A percentile compares a stretch with the other conserved stretches of the same genome.
These are phyloP conservation scores for Nesidiocoris tenuis DNA, from an alignment of 2,888 invertebrate species.

Conservation along the genomic window DNA sequence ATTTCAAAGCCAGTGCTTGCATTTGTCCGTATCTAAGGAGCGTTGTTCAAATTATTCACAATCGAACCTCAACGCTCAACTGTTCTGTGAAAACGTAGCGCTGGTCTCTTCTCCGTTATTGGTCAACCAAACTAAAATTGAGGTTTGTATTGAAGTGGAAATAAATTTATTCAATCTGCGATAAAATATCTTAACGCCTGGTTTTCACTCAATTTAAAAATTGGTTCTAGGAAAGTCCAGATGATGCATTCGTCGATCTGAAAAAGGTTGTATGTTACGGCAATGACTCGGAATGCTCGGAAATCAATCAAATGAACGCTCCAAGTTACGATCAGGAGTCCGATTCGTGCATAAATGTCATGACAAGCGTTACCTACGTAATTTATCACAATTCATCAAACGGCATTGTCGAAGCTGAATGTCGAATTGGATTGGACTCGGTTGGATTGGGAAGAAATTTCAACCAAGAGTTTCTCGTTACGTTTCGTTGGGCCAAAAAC, in stretches of 20 bases:
- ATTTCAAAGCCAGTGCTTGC: slow-evolving; percentile 21
- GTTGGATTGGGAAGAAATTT: background rate
- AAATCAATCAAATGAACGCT: background rate
- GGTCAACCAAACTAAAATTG: slow-evolving; percentile 30
- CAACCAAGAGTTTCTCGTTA: slow-evolving; percentile 4
- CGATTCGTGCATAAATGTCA: slow-evolving; percentile 54
- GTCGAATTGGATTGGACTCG: slow-evolving; percentile 55
- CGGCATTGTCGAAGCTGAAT: slow-evolving; percentile 56
- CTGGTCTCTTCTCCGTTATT: slow-evolving; percentile 17
- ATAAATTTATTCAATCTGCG: background rate
- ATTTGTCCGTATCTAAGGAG: background rate
- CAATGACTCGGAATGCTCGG: slow-evolving; percentile 21
- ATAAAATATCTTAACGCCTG: no score
- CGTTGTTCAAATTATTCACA: slow-evolving; percentile 3
- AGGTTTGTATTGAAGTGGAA: slow-evolving; percentile 17
- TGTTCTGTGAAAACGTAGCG: slow-evolving; percentile 24
- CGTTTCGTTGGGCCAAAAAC: slow-evolving; percentile 51
- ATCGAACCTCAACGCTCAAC: slow-evolving; percentile 24
- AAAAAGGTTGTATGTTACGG: slow-evolving; percentile 40
- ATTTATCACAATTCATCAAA: slow-evolving; percentile 58
- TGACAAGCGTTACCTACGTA: slow-evolving; percentile 54
- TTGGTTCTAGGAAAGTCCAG: slow-evolving; percentile 45
- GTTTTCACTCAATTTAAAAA: no score
- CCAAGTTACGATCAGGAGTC: slow-evolving; percentile 6
- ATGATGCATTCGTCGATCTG: slow-evolving; percentile 44